These are phyloP conservation scores for Parazoanthus darwini DNA, from an alignment of 92 coral and sea anemone genomes.

Conservation along the genomic window DNA sequence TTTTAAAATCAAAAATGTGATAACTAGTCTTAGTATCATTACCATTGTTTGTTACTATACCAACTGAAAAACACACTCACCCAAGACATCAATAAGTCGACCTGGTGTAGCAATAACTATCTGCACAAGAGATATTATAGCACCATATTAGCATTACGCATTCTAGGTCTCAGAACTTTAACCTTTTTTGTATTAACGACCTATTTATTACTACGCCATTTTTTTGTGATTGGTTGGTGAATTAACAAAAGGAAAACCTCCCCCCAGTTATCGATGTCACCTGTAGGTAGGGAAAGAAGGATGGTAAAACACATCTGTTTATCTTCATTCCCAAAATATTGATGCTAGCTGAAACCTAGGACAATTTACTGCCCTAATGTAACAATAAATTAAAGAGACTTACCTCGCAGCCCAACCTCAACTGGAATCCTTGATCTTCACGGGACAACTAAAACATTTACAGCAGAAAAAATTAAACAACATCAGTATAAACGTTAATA, in stretches of 20 bases:
- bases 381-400: constrained; percentile 4
- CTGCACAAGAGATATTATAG: constrained; percentile 47
- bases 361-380: too few species aligned
- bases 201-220: neutral
- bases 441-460: constrained; percentile 77
- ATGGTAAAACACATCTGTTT: too few species aligned
- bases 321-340: neutral
- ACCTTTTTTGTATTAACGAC: neutral
- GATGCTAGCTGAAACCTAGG: too few species aligned
- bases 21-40: neutral
- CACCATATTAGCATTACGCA: neutral
- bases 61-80: constrained; percentile 47
- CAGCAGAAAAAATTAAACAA: neutral
- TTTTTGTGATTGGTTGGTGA: too few species aligned
- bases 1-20: too few species aligned
- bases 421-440: constrained; percentile 98
- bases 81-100: constrained; percentile 97
- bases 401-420: constrained; percentile 97
- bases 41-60: neutral
- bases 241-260: too few species aligned
- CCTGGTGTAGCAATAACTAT: constrained; percentile 99
- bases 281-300: too few species aligned
- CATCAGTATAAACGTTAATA: neutral
- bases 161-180: neutral
- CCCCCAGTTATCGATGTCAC: too few species aligned